Evolutionary conservation across 2,113 vertebrate species (phyloP).

Genomic region (Furnarius figulus): DNA sequence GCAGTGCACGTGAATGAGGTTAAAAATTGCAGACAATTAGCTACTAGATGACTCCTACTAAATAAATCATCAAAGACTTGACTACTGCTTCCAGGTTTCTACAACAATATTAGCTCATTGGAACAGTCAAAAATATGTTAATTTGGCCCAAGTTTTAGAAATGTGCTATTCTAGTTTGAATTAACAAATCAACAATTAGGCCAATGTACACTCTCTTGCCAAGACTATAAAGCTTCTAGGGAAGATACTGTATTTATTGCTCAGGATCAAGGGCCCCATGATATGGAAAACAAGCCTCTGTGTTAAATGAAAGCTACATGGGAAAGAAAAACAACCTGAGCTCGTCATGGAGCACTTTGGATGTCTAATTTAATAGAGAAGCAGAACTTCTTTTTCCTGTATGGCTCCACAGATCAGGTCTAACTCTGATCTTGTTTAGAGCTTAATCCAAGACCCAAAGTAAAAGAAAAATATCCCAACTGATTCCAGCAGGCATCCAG

Average conservation of each 20-base stretch:
- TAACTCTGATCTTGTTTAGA: background rate
- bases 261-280: background rate
- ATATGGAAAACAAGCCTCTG: background rate
- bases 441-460: background rate
- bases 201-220: background rate
- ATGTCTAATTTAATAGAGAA: background rate
- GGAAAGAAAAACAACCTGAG: conserved; percentile 1
- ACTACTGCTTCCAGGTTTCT: conserved; percentile 47
- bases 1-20: background rate
- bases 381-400: background rate
- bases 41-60: conserved; percentile 46
- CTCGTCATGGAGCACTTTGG: background rate
- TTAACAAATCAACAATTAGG: conserved; percentile 12
- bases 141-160: conserved; percentile 38
- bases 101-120: background rate
- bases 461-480: background rate
- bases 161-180: conserved; percentile 37
- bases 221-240: background rate
- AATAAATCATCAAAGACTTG: conserved; percentile 58
- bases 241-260: conserved; percentile 6
- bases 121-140: background rate
- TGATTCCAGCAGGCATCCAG: background rate
- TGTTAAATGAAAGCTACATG: background rate
- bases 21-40: conserved; percentile 49
- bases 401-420: background rate